Evolutionary conservation across 2,797 vertebrate species (phyloP).

Genomic region (Scyliorhinus canicula): DNA sequence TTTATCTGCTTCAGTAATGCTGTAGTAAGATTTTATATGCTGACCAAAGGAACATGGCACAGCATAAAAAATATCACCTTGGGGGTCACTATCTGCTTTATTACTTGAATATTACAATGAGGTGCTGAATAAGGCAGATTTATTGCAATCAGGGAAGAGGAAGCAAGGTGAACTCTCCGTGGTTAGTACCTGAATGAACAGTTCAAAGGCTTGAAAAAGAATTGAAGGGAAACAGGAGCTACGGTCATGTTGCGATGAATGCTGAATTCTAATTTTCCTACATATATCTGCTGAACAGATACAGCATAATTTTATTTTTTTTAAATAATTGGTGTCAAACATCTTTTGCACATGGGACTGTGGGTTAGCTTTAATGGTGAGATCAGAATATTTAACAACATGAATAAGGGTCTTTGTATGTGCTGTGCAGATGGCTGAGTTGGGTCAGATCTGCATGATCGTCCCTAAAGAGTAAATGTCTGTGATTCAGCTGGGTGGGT

Average conservation of each 20-base stretch:
- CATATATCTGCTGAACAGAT: neutral
- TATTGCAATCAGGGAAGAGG: neutral
- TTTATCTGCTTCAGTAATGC: neutral
- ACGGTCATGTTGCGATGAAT: neutral
- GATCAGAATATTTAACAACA: constrained; percentile 15
- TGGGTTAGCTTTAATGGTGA: neutral
- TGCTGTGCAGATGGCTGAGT: neutral
- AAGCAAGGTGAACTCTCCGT: neutral
- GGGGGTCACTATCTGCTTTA: neutral
- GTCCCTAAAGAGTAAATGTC: neutral
- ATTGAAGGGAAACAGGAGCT: neutral
- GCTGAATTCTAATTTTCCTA: neutral
- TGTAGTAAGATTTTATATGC: neutral
- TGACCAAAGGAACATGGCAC: neutral
- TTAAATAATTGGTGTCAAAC: neutral
- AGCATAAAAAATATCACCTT: neutral
- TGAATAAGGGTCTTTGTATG: neutral
- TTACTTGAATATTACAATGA: neutral
- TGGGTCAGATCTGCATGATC: neutral
- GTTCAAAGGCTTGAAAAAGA: neutral
- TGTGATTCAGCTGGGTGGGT: neutral
- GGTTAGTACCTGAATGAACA: too few species aligned
- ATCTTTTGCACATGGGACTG: neutral
- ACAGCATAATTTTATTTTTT: neutral
- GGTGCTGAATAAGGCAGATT: neutral